These are phyloP conservation scores for Rhynchonycteris naso DNA, from an alignment of 2,797 vertebrate species.

Conservation along the genomic window DNA sequence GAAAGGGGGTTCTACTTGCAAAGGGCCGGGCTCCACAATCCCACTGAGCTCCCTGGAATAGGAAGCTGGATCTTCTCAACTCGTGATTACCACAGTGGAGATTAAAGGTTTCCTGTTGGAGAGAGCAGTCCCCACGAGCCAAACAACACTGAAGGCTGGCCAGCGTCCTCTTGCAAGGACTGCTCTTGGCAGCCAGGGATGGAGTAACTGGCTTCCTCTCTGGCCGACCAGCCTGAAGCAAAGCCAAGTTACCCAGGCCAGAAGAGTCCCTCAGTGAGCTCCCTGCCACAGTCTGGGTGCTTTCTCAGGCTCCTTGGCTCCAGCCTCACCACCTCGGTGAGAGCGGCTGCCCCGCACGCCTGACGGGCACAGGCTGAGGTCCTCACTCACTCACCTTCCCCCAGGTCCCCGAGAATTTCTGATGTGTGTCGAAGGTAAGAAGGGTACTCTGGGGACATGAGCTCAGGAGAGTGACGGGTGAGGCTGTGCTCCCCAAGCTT, in stretches of 20 bases:
- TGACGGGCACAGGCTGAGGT: accelerated
- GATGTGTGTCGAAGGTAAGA: neutral
- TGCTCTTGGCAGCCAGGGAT: slow-evolving; percentile 3
- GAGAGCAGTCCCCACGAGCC: slow-evolving; percentile 29
- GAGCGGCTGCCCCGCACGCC: neutral
- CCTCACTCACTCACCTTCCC: neutral
- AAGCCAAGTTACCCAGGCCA: neutral
- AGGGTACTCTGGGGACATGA: neutral
- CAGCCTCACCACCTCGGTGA: neutral
- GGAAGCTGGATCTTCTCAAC: slow-evolving; percentile 41
- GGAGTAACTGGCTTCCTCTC: neutral
- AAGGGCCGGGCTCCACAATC: neutral
- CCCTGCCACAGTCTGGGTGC: accelerated
- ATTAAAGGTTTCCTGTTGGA: slow-evolving; percentile 72
- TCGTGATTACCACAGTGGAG: neutral
- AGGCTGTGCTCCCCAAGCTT: neutral
- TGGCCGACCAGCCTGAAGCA: neutral
- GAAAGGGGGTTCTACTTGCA: neutral
- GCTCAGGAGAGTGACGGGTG: neutral
- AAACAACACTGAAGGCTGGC: slow-evolving; percentile 55
- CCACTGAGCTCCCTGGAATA: neutral
- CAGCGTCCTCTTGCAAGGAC: neutral
- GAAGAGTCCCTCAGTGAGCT: neutral
- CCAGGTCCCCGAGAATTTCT: neutral
- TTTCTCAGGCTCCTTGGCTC: neutral